phyloP scores from a whole-genome alignment of 2,888 invertebrate genomes.

The Lasiommata megera region DNA sequence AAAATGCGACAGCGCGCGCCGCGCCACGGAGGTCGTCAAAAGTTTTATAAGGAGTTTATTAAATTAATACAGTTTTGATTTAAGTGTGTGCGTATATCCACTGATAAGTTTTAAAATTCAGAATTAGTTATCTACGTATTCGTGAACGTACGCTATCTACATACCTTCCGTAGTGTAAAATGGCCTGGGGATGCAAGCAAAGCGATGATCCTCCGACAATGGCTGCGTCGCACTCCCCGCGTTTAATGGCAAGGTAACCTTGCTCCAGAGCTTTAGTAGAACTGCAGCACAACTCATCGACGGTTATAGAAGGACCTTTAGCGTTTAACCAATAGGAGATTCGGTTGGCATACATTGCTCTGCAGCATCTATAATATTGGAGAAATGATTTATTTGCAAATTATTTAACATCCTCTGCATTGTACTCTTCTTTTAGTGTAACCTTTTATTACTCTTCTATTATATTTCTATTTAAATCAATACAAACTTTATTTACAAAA shows the following conservation, averaged over 20 bases:
- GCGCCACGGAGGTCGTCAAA: no score
- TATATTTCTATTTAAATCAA: background rate
- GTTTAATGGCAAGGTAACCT: conserved; percentile 50
- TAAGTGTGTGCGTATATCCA: no score
- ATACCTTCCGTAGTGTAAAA: conserved; percentile 57
- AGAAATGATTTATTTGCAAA: no score
- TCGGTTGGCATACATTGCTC: conserved; percentile 64
- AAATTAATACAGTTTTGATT: no score
- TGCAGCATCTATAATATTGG: conserved; percentile 53
- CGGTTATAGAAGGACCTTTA: conserved; percentile 58
- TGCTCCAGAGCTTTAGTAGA: conserved; percentile 52
- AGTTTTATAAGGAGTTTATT: no score
- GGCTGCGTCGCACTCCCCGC: conserved; percentile 71
- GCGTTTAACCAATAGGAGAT: conserved; percentile 66
- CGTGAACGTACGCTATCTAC: no score
- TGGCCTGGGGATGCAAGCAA: conserved; percentile 77
- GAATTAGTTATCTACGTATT: no score
- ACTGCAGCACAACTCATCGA: conserved; percentile 59
- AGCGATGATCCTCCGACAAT: conserved; percentile 83
- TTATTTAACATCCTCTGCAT: no score
- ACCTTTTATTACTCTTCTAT: no score
- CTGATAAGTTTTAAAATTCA: no score
- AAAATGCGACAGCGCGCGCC: no score
- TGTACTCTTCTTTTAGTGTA: no score
- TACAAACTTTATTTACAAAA: background rate